Conservation (phyloP, 2,797 vertebrate genomes). For the Tapera naevia region DNA sequence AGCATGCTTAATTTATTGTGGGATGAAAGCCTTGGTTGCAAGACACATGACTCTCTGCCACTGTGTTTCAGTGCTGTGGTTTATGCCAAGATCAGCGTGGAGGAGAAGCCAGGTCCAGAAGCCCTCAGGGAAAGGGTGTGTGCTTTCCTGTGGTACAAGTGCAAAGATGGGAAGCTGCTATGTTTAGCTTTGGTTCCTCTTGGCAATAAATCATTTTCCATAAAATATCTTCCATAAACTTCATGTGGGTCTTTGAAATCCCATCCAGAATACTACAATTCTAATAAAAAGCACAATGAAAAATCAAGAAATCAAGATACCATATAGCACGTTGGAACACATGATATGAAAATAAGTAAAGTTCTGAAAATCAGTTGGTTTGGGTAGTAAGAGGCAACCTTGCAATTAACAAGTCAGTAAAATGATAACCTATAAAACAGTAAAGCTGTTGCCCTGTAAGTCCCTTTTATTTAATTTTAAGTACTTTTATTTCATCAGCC, state of each 20-base stretch:
- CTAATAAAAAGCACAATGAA: not conserved
- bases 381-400: not conserved
- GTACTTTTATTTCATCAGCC: not conserved
- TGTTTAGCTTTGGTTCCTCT: slow-evolving; percentile 27
- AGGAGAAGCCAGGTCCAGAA: not conserved
- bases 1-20: not conserved
- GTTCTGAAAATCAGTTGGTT: not conserved
- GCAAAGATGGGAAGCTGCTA: slow-evolving; percentile 16
- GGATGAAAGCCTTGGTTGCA: not conserved
- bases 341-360: not conserved
- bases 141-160: not conserved
- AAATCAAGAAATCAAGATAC: not conserved
- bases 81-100: not conserved
- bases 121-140: not conserved
- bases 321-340: not conserved
- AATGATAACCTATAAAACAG: not conserved
- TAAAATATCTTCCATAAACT: not conserved
- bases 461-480: too few species aligned
- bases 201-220: not conserved
- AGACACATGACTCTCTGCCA: not conserved
- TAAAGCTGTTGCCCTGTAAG: not conserved
- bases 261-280: not conserved
- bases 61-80: not conserved
- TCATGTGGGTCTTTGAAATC: not conserved
- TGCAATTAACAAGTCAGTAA: not conserved